Base-by-base conservation (phyloP, 2,888 invertebrate genomes). In the Tipula helvola region DNA sequence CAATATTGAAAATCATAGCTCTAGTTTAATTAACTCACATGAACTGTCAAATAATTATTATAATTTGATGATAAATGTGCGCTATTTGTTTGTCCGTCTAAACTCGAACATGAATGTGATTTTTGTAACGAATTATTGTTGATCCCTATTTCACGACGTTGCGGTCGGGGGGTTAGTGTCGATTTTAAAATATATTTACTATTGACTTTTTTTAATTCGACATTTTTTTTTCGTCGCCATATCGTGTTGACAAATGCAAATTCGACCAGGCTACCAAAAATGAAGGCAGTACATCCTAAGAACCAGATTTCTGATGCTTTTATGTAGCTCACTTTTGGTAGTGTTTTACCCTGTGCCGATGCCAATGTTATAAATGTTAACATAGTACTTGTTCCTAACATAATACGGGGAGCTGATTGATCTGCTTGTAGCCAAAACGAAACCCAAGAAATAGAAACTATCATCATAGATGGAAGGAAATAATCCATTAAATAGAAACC, bases 291-390 rank as follows among this genome's bases (percentile, higher is more conserved):
- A 89, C 97, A 97, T 5, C 95, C 96, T 87, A 97, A 92, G 91
- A 97, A 97, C 97, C 97, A 97, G 88, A 97, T 95, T 91, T 97
- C 97, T 88, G 96, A 96, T 2, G 96, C 96, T 91, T 97, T 97
- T 88, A 97, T 96, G 89, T 97, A 97, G 2, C 97, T 97, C 36
- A 97, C 97, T 91, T 97, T 97, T 0, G 97, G 97, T 88, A 97
- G 91, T 5, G 96, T 96, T 91, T 96, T 96, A 86, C 95, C 96
- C 89, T 96, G 95, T 47, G 96, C 96, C 7, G 96, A 96, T 47
- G 96, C 96, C 87, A 97, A 92, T 13, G 97, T 97, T 89, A 97
- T 97, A 89, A 97, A 97, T 83, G 97, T 96, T 88, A 97, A 92
- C 94, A 97, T 96, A 0, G 97, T 97, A 89, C 96, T 95, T 2